Base-by-base conservation (phyloP, 1,140 invertebrate genomes). In the Camponotus pennsylvanicus region DNA sequence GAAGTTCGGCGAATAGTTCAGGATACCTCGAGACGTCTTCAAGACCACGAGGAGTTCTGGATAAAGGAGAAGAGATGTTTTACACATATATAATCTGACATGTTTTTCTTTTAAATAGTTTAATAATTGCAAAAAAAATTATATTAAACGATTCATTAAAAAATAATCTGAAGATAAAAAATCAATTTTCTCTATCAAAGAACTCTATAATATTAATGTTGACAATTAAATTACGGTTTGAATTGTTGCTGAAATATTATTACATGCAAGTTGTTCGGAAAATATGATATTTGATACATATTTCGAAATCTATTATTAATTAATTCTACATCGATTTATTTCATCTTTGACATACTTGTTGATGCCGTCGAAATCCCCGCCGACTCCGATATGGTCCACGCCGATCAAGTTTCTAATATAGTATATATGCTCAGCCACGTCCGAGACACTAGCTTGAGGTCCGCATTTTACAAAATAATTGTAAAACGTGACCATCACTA, bases 21-120 rank as follows among this genome's bases (percentile, higher is more conserved):
- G 98, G 98, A 95, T 99, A 99, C 86, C 97, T 98, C 1, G 98
- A 98, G 8, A 98, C 98, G 93, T 99, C 98, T 95, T 99, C 98
- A 61, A 99, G 95, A 18, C 98, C 98, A 93, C 97, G 96, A 37
- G 97, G 97, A 69, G 97, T 98, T 93, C 98, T 98, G 27, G 27
- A 94, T 61, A 95, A 95, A 61, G 27, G 27, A 21, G 45, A 18
- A 40, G 59, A 34, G 40, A 55, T 4, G 6, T 66, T 85, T 64
- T 18, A 32, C 45, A 71, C 59, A 18, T 27, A 27, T 63, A 57
- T 52, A 84, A 52, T 64, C 66, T 52, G 40, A 66, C 52, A 52
- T 13, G n/a, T 66, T 64, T 63, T 57, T 1, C 13, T n/a, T 52
- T 40, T 57, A 1, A 67, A 67, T 18, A 67, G 18, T 8, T 8